phyloP scores from a whole-genome alignment of 1,140 invertebrate species.

The Eriocheir sinensis region DNA sequence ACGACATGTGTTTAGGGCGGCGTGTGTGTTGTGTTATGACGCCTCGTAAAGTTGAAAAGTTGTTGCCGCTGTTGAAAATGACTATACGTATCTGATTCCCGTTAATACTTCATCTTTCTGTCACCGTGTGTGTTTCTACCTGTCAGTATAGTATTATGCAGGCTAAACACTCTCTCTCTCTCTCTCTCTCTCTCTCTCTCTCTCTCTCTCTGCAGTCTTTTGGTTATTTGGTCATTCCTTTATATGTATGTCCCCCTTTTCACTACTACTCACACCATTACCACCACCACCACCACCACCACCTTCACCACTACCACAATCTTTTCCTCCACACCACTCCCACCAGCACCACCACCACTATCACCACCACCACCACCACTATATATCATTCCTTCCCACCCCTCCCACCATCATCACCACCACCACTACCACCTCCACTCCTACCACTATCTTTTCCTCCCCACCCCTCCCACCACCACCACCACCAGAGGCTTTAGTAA shows the following conservation, averaged over 20 bases:
- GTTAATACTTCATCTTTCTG: too few species aligned
- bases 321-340: not conserved
- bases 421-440: not conserved
- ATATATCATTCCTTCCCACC: not conserved
- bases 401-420: not conserved
- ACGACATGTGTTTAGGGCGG: too few species aligned
- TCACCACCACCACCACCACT: not conserved
- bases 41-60: too few species aligned
- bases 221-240: not conserved
- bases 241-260: too few species aligned
- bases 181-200: conserved; percentile 22
- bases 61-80: too few species aligned
- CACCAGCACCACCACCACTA: not conserved
- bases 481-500: not conserved
- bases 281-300: not conserved
- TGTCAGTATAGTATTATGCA: too few species aligned
- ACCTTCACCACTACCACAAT: not conserved
- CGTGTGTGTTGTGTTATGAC: too few species aligned
- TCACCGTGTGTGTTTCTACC: too few species aligned
- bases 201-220: not conserved
- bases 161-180: conserved; percentile 20
- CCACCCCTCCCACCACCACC: not conserved
- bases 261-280: not conserved
- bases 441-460: not conserved
- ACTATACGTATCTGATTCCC: too few species aligned